These are phyloP conservation scores for Nesidiocoris tenuis DNA, from an alignment of 2,888 invertebrate genomes.

Conservation along the genomic window DNA sequence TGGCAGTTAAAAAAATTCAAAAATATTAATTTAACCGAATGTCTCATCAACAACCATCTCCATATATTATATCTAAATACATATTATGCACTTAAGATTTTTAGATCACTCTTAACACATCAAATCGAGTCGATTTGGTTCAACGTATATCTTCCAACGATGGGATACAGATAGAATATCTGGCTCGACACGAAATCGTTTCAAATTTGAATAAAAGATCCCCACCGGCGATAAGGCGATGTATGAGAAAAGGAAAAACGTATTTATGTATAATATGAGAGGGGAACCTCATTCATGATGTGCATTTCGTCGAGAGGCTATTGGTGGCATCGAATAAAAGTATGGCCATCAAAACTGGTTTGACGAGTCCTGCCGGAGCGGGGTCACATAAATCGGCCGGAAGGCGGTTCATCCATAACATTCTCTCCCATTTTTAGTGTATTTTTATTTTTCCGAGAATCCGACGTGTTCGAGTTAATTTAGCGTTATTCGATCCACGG, in stretches of 20 bases:
- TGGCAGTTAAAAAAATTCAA: no score
- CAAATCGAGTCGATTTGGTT: no score
- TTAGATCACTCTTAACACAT: no score
- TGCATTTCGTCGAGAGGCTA: background rate
- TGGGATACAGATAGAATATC: no score
- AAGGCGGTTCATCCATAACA: background rate
- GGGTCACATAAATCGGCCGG: constrained; percentile 23
- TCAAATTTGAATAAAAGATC: constrained; percentile 37
- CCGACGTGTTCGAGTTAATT: constrained; percentile 1
- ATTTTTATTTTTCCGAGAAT: background rate
- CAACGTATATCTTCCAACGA: no score
- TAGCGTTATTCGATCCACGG: constrained; percentile 19
- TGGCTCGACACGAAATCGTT: background rate
- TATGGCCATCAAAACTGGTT: constrained; percentile 36
- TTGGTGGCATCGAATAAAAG: constrained; percentile 6
- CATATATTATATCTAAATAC: no score
- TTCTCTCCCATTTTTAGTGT: background rate
- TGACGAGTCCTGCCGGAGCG: constrained; percentile 5
- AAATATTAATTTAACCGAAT: no score
- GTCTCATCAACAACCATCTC: constrained; percentile 2
- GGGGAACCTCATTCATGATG: background rate
- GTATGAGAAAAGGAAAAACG: constrained; percentile 1
- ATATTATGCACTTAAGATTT: no score
- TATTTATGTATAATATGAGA: constrained; percentile 5
- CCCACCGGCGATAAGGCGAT: constrained; percentile 20